A percentile compares a stretch with the other conserved stretches of the same genome.
Evolutionary conservation across 2,113 vertebrate species (phyloP).

Genomic region (Lagopus leucura): DNA sequence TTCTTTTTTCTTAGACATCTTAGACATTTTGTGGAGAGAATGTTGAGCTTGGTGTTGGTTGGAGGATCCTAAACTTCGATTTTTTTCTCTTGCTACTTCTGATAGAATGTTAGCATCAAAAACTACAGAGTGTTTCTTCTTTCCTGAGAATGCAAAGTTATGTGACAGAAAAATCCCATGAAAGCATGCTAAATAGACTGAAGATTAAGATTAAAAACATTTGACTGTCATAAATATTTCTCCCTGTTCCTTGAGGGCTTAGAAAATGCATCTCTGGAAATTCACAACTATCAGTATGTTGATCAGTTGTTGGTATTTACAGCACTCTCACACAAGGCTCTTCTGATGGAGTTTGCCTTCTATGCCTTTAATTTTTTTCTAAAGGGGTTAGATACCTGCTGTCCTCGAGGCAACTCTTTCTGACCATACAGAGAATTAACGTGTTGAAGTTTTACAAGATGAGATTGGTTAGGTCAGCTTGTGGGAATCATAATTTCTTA

Average conservation of each 20-base stretch:
- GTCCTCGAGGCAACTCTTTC: neutral
- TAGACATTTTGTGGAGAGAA: neutral
- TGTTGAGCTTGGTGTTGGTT: neutral
- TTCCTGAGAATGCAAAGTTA: neutral
- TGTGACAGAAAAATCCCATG: conserved; percentile 8
- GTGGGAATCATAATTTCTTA: neutral
- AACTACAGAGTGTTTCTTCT: neutral
- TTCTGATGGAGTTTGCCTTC: neutral
- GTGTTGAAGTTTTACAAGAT: conserved; percentile 24
- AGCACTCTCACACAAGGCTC: neutral
- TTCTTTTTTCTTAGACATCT: neutral
- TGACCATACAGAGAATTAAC: conserved; percentile 13
- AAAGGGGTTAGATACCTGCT: conserved; percentile 19
- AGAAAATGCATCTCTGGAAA: neutral
- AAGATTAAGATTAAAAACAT: conserved; percentile 58
- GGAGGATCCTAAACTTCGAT: neutral
- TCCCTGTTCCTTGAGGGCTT: conserved; percentile 1
- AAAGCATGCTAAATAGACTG: conserved; percentile 10
- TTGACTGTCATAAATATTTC: conserved; percentile 58
- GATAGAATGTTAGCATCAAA: neutral
- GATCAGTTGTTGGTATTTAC: conserved; percentile 56
- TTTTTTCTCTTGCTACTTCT: neutral
- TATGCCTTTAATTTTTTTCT: neutral
- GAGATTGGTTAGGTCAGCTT: conserved; percentile 9
- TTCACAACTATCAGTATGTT: conserved; percentile 13